A percentile compares a stretch with the other conserved stretches of the same genome.
Conservation (phyloP, 2,113 vertebrate species). For the Gymnogyps californianus region DNA sequence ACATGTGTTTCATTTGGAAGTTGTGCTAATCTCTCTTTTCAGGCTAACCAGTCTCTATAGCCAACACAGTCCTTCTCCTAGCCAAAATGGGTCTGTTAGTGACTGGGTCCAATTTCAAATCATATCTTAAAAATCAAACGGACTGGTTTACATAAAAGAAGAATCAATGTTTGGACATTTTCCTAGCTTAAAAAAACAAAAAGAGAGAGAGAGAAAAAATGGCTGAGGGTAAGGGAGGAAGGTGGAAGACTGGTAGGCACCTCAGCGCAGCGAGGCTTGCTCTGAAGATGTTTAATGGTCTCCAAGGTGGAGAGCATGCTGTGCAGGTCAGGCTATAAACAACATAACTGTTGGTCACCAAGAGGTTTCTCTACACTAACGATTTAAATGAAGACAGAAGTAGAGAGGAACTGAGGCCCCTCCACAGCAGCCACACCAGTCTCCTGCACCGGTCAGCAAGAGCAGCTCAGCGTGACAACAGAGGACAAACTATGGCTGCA, state of each 20-base stretch:
- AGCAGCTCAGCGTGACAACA: background rate
- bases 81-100: background rate
- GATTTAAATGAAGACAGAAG: background rate
- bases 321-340: background rate
- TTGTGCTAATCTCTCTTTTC: too few species aligned
- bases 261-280: background rate
- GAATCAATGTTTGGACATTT: background rate
- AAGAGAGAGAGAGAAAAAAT: background rate
- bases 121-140: background rate
- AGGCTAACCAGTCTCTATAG: background rate
- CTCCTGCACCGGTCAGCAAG: accelerated
- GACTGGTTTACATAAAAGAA: background rate
- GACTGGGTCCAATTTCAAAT: background rate
- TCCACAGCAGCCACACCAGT: background rate
- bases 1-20: background rate
- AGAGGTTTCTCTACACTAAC: background rate
- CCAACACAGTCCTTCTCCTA: background rate
- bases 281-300: background rate
- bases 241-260: background rate
- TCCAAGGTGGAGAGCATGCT: background rate
- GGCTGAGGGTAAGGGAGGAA: background rate
- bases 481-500: background rate
- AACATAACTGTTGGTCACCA: background rate
- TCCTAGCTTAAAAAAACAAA: background rate
- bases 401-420: background rate